These are phyloP conservation scores for Ceratitis capitata DNA, from an alignment of 1,140 invertebrate genomes.

Conservation along the genomic window DNA sequence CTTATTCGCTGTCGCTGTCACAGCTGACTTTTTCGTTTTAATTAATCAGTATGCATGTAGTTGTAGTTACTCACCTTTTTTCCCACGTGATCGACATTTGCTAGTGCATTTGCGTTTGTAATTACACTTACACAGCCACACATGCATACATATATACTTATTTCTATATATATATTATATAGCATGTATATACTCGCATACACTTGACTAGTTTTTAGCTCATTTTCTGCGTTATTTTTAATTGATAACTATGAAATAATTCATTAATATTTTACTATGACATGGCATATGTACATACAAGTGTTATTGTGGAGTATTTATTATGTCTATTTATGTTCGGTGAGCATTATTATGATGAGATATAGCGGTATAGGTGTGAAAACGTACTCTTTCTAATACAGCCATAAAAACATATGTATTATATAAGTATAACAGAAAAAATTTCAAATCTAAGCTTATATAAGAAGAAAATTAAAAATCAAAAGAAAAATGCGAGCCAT, in stretches of 20 bases:
- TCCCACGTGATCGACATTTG: background rate
- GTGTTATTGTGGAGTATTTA: background rate
- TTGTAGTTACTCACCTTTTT: slow-evolving; percentile 3
- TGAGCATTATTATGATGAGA: too few species aligned
- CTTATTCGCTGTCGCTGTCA: background rate
- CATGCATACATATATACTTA: background rate
- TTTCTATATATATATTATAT: background rate
- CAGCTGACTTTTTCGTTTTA: background rate
- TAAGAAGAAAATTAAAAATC: too few species aligned
- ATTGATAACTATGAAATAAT: background rate
- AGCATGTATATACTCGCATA: background rate
- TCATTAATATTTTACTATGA: background rate
- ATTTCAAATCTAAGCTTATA: too few species aligned
- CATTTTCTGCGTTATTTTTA: background rate
- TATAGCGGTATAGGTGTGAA: background rate
- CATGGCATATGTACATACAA: too few species aligned
- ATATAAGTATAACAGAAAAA: too few species aligned
- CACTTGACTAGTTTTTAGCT: background rate
- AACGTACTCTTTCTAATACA: too few species aligned
- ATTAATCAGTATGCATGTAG: too few species aligned
- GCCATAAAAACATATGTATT: too few species aligned
- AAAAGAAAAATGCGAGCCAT: too few species aligned
- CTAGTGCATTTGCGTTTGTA: background rate
- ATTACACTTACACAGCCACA: background rate
- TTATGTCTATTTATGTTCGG: background rate